Conservation (phyloP, 2,113 vertebrate species). For the Empidonax alnorum region DNA sequence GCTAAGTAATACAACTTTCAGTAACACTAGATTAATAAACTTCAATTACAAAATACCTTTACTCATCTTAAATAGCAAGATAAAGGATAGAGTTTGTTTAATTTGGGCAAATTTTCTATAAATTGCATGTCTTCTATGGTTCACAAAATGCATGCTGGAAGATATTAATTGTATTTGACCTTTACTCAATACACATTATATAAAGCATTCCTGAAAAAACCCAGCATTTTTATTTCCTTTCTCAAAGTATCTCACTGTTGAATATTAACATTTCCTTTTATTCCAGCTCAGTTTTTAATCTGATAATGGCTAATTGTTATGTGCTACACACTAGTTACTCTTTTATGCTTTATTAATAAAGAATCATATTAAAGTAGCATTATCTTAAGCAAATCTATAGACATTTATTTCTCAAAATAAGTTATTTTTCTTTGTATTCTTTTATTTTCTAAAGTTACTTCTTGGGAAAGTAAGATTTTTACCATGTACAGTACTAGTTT, state of each 20-base stretch:
- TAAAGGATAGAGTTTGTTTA: conserved; percentile 20
- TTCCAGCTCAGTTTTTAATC: conserved; percentile 79
- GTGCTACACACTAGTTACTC: conserved; percentile 75
- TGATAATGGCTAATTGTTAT: conserved; percentile 80
- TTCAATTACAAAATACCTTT: conserved; percentile 20
- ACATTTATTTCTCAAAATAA: conserved; percentile 73
- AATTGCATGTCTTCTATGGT: conserved; percentile 79
- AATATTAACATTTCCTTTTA: conserved; percentile 82
- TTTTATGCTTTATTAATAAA: conserved; percentile 78
- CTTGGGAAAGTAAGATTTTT: conserved; percentile 77
- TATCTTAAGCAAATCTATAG: conserved; percentile 62
- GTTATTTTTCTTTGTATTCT: conserved; percentile 61
- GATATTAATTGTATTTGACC: conserved; percentile 64
- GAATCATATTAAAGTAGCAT: conserved; percentile 62
- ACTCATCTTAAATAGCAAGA: conserved; percentile 29
- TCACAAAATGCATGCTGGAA: conserved; percentile 76
- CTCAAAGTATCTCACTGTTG: conserved; percentile 73
- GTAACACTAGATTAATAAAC: conserved; percentile 53
- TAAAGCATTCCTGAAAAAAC: conserved; percentile 60
- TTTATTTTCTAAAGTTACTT: conserved; percentile 64
- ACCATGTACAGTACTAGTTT: conserved; percentile 80
- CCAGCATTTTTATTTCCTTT: conserved; percentile 71
- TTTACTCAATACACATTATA: conserved; percentile 38
- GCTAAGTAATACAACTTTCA: conserved; percentile 50
- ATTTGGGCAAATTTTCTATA: conserved; percentile 57